Evolutionary conservation across 2,888 invertebrate species (phyloP).

Genomic region (Arrhopalites spinosus): DNA sequence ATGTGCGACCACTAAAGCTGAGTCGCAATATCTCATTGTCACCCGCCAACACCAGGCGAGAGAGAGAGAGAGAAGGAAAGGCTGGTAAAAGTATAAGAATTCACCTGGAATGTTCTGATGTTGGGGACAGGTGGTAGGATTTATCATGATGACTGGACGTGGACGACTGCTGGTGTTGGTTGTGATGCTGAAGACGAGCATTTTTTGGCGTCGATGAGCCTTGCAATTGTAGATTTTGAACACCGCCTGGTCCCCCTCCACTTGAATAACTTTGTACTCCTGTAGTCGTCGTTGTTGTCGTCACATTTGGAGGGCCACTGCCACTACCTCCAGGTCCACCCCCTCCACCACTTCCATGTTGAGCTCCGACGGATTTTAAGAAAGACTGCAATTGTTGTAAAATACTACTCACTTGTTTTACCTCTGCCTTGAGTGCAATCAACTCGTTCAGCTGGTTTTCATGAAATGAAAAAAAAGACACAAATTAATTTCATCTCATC

Average conservation of each 20-base stretch:
- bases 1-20: background rate
- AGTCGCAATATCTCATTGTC: background rate
- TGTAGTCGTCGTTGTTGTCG: slow-evolving; percentile 30
- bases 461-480: no score
- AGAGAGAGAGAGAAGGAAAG: slow-evolving; percentile 11
- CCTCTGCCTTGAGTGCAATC: slow-evolving; percentile 68
- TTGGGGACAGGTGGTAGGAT: slow-evolving; percentile 53
- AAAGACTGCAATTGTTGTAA: slow-evolving; percentile 71
- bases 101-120: slow-evolving; percentile 41
- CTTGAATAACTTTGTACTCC: slow-evolving; percentile 1
- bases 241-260: slow-evolving; percentile 3
- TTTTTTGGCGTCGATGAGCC: background rate
- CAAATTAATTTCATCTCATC: background rate
- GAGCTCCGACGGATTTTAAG: slow-evolving; percentile 63
- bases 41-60: background rate
- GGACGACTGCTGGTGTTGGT: slow-evolving; percentile 38
- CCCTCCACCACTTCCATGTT: slow-evolving; percentile 40
- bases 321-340: slow-evolving; percentile 17
- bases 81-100: slow-evolving; percentile 11
- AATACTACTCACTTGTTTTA: slow-evolving; percentile 68
- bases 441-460: slow-evolving; percentile 71
- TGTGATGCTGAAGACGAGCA: slow-evolving; percentile 40
- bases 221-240: background rate
- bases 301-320: slow-evolving; percentile 5
- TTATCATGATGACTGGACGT: slow-evolving; percentile 45